phyloP scores from a whole-genome alignment of 2,113 vertebrate species.

The Hucho hucho region DNA sequence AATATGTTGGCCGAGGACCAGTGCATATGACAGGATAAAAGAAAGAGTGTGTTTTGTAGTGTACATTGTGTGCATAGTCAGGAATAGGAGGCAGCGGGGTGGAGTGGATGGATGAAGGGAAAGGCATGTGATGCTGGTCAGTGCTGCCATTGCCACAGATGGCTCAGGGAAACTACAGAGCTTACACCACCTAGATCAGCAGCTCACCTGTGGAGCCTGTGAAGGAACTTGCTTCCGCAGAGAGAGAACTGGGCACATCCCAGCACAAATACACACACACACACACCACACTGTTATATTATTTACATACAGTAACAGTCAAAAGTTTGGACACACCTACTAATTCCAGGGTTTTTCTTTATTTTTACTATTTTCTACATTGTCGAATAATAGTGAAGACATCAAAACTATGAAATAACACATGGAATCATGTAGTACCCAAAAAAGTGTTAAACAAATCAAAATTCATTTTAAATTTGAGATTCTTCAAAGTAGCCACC shows the following conservation, averaged over 20 bases:
- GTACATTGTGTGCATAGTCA: neutral
- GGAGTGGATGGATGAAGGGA: neutral
- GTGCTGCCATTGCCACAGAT: conserved; percentile 38
- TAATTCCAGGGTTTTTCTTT: too few relatives aligned
- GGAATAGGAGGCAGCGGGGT: neutral
- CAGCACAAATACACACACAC: conserved; percentile 5
- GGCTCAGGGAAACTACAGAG: conserved; percentile 21
- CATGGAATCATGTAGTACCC: too few relatives aligned
- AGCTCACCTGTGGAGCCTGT: conserved; percentile 35
- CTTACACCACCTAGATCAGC: conserved; percentile 32
- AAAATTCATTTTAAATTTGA: too few relatives aligned
- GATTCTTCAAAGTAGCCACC: too few relatives aligned
- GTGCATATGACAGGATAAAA: too few relatives aligned
- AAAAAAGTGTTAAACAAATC: too few relatives aligned
- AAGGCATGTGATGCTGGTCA: conserved; percentile 11
- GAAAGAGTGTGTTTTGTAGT: neutral
- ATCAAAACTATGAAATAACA: too few relatives aligned
- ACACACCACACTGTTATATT: neutral
- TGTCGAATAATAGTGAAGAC: too few relatives aligned
- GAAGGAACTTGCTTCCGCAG: conserved; percentile 27
- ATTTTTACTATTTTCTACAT: too few relatives aligned
- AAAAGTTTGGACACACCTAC: too few relatives aligned
- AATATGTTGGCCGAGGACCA: too few relatives aligned
- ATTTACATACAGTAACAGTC: too few relatives aligned
- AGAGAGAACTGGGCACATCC: conserved; percentile 3